Evolutionary conservation across 2,888 invertebrate genomes (phyloP), one percentile per base, ranked within the genome.

Genomic region (Epirrhoe alternata): DNA sequence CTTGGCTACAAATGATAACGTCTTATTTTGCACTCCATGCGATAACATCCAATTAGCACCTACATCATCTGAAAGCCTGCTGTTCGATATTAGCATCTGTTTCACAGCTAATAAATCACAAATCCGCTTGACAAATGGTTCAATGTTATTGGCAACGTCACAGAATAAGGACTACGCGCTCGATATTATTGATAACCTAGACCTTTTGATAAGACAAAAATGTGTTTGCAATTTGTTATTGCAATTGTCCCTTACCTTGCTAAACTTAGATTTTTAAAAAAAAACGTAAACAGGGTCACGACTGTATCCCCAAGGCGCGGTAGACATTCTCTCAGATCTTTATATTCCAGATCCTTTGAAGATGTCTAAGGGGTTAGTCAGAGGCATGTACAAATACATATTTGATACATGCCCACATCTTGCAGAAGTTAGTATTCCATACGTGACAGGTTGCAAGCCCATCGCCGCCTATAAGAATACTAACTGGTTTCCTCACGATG

Each of bases 1-100:
- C 61, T 69, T 64, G 61, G 51, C 24, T 56, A 10, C 54, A 17
- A 62, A 68, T 64, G 70, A 74, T 73, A 74, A 70, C 61, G 56
- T 67, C 64, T 69, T 75, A 70, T 72, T 72, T 74, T 71, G 71
- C 72, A 68, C 69, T 63, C 49, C 38, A 42, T 6, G 49, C 59
- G 64, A 64, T 64, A 64, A 61, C 49, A 57, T 53, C 53, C 51
- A 61, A 64, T 57, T 60, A 64, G 56, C 64, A 63, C 47, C 52
- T 49, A 58, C 38, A 50, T 58, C 60, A 55, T 45, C 33, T 6
- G 14, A 17, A 50, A 12, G 14, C 10, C 42, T 60, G 65, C 45
- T 50, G 47, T 57, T 50, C 58, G 30, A 69, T 53, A 60, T n/a
- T 57, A 49, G 60, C 53, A 66, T 66, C 60, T 62, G 52, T 66